A percentile compares a stretch with the other conserved stretches of the same genome.
Evolutionary conservation across 2,888 invertebrate species (phyloP).

Genomic region (Idaea aversata): DNA sequence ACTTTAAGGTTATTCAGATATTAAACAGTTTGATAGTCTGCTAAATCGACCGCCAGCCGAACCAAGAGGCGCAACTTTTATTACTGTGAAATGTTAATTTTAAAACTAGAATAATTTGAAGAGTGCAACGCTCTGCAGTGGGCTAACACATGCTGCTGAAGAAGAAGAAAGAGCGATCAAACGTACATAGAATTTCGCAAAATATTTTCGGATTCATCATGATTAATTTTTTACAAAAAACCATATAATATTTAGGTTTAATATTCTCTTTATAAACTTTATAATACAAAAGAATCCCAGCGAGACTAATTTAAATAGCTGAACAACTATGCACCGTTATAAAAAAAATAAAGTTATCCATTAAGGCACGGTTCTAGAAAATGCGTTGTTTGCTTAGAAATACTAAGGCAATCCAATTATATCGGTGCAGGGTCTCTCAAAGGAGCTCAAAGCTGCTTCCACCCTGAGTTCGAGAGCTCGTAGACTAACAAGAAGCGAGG

Average conservation of each 20-base stretch:
- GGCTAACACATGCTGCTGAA: too few species aligned
- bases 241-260: too few species aligned
- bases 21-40: neutral
- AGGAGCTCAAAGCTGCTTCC: conserved; percentile 46
- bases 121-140: too few species aligned
- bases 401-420: conserved; percentile 69
- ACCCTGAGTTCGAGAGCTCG: conserved; percentile 39
- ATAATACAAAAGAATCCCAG: neutral
- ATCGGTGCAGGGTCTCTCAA: conserved; percentile 61
- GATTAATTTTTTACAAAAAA: too few species aligned
- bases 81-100: neutral
- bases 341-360: conserved; percentile 18
- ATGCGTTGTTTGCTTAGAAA: conserved; percentile 45
- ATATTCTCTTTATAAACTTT: too few species aligned
- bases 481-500: conserved; percentile 27
- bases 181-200: too few species aligned
- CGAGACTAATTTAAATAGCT: neutral
- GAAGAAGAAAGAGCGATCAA: too few species aligned
- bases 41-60: neutral
- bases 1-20: neutral
- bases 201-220: too few species aligned
- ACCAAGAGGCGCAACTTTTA: neutral
- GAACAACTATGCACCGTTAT: neutral
- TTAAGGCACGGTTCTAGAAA: conserved; percentile 23
- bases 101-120: neutral